Base-by-base conservation (phyloP, 2,888 invertebrate species). In the Caenorhabditis drosophilae region DNA sequence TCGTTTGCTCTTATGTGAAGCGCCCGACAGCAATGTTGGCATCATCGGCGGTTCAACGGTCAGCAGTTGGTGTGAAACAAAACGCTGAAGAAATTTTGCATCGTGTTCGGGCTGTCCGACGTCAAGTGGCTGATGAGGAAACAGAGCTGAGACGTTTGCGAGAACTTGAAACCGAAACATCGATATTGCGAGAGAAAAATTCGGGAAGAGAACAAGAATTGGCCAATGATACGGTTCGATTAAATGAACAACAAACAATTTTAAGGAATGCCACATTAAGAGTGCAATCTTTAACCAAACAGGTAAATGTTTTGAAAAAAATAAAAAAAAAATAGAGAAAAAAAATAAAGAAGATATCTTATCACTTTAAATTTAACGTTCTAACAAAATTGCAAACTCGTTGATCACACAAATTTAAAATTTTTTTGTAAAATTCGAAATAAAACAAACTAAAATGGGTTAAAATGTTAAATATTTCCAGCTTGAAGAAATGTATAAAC, bases 211-310 rank as follows among this genome's bases (percentile, higher is more conserved):
- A 68, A 44, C 40, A 45, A 18, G 66, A 71, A 22, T 20, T 80
- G 44, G n/a, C 54, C 7, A 49, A 42, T 7, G 54, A 75, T 35
- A 54, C 52, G 7, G 47, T 52, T 6, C 46, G 56, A 26, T 60
- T 71, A 27, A 64, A 73, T 16, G 70, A 72, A 4, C 53, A 63
- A 11, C 59, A 73, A 44, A 16, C 61, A 16, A 57, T 64, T 18
- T 52, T 74, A 44, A 54, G 93, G 57, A 87, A 93, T 88, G 96
- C 96, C n/a, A 94, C 96, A 84, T 92, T 92, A 82, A 93, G 94
- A 87, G 96, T 96, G 83, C 95, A 97, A 84, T 93, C 94, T 86
- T 88, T 97, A 84, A 94, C 93, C 70, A 52, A 62, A 53, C 73
- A 79, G 61, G 77, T 74, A 45, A 52, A 59, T n/a, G n/a, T 35